Evolutionary conservation across 2,797 vertebrate genomes (phyloP), one percentile per base, ranked within the genome.

Genomic region (Tragelaphus oryx): DNA sequence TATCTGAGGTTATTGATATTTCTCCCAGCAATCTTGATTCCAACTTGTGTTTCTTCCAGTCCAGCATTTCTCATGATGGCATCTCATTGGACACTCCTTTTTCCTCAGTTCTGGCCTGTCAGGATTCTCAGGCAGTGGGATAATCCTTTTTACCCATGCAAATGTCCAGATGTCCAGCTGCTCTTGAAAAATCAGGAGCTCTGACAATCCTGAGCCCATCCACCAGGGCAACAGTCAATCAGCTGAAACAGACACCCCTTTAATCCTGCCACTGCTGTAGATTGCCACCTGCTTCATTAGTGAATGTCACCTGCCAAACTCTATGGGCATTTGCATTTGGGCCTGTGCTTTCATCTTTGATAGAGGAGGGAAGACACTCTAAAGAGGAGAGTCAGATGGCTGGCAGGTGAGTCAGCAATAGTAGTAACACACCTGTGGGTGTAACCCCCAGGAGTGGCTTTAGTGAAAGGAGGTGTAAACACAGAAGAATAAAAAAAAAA

Each of bases 91-190:
- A 37, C 17, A 88, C 16, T 78, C 41, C 30, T 12, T 62, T 48
- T 28, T 41, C 60, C 85, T 83, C 57, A 28, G 57, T 87, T 83
- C 55, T 79, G 52, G 44, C 74, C 62, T 60, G 71, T 50, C 55
- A 48, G n/a, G 85, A 7, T 81, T 79, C 44, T 89, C 48, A 82
- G 52, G 76, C 82, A 68, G 3, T 54, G 22, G 82, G 87, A 92
- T 89, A 55, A 87, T 80, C 48, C 83, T 44, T 62, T 74, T 57
- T 60, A 87, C 46, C 30, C 74, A 95, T 20, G 62, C 48, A 74
- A 79, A 89, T 41, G 37, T 80, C 80, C 88, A 95, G 82, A 50
- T 86, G 59, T 75, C 59, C 79, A 86, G 85, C 68, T 95, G 85
- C 54, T 90, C 75, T 41, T 60, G 74, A 74, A 60, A 79, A 84